Evolutionary conservation across 2,113 vertebrate species (phyloP), one percentile per base, ranked within the genome.

Genomic region (Lampris megalopsis): DNA sequence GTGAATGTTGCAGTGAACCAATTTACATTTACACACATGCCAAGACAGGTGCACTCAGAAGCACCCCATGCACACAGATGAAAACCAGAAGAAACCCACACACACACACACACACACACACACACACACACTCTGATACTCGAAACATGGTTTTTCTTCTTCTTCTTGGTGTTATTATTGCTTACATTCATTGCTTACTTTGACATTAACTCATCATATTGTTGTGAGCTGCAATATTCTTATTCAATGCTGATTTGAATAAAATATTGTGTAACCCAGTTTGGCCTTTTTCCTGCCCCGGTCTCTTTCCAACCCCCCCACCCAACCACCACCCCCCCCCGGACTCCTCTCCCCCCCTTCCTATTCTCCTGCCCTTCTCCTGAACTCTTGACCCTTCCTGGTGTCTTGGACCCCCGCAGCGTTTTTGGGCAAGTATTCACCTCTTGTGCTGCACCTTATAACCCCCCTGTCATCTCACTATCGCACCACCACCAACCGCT

Each of bases 321-420:
- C 75, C 80, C 74, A 76, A 75, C 62, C 70, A 68, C 64, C 74
- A 52, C 60, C 66, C 70, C 69, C 65, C 72, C 62, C 64, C n/a
- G n/a, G 59, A 49, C 43, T 10, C 49, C 36, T 60, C 65, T 60
- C 61, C 50, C 72, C 24, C 69, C 71, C 61, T 48, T 79, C 47
- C 52, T 62, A 37, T 63, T 62, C 68, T 75, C 70, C 69, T 71
- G 63, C 70, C 69, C 68, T 24, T 48, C 65, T 88, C 75, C 63
- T 81, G 72, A 91, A 95, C 94, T 96, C 93, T 93, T 88, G 68
- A 86, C 70, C 81, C 94, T 95, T 92, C 94, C 95, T 92, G 95
- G 92, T 90, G 75, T 88, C 75, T 84, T 48, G 90, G 90, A 89
- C 45, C 73, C 62, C 57, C 75, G 88, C 90, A 88, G 89, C 77